Percentiles rank a stretch among this genome's conserved stretches.
Conservation (phyloP, 2,888 invertebrate species). For the Charanyca ferruginea region DNA sequence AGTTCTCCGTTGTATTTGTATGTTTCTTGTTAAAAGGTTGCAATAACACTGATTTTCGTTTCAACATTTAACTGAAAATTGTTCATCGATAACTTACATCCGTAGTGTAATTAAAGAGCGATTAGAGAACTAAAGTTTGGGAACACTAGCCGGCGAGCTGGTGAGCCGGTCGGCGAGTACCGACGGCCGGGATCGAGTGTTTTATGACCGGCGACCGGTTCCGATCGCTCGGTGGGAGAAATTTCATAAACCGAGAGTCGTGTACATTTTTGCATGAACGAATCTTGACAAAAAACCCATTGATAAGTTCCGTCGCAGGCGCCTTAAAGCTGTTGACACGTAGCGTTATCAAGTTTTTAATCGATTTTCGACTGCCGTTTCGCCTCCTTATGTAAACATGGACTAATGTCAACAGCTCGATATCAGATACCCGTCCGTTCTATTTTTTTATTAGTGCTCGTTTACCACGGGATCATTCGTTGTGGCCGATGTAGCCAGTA, state of each 20-base stretch:
- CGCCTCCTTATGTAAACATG: conserved; percentile 88
- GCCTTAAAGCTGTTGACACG: conserved; percentile 85
- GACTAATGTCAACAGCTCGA: conserved; percentile 86
- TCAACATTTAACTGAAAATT: conserved; percentile 50
- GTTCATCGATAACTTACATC: conserved; percentile 59
- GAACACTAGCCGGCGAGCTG: conserved; percentile 45
- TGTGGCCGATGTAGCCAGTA: conserved; percentile 58
- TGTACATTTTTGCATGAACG: conserved; percentile 82
- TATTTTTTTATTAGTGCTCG: conserved; percentile 80
- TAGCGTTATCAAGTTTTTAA: conserved; percentile 84
- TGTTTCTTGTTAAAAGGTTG: conserved; percentile 44
- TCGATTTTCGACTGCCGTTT: conserved; percentile 90
- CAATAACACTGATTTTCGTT: conserved; percentile 50
- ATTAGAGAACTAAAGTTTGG: conserved; percentile 62
- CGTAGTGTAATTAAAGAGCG: conserved; percentile 62
- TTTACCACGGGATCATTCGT: conserved; percentile 81
- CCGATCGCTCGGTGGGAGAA: conserved; percentile 63
- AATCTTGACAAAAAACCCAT: conserved; percentile 76
- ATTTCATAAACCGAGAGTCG: conserved; percentile 63
- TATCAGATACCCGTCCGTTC: conserved; percentile 87
- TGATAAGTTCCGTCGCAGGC: conserved; percentile 82
- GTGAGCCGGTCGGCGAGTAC: conserved; percentile 34
- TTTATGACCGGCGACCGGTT: conserved; percentile 69
- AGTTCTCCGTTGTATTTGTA: conserved; percentile 40
- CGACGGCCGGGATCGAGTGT: conserved; percentile 53